Evolutionary conservation across 2,888 invertebrate genomes (phyloP), one percentile per base, ranked within the genome.

Genomic region (Theodoxus fluviatilis): DNA sequence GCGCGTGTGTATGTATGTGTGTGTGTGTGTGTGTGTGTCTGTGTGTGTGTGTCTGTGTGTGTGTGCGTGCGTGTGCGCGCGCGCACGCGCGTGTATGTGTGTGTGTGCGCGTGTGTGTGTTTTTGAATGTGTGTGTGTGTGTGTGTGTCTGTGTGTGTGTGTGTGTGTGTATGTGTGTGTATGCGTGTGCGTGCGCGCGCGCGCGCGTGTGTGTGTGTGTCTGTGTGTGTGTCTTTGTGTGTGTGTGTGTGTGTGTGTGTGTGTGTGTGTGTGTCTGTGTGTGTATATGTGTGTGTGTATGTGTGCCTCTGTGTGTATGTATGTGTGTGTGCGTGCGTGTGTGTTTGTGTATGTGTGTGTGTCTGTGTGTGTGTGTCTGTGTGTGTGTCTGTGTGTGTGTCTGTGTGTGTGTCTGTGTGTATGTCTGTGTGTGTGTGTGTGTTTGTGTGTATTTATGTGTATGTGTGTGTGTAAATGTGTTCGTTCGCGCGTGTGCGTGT

Each of bases 401-500:
- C n/a, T n/a, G n/a, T n/a, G n/a, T n/a, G n/a, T n/a, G n/a, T n/a
- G n/a, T n/a, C n/a, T n/a, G n/a, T n/a, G n/a, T n/a, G n/a, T 31
- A 33, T 31, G 57, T 31, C 9, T 31, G 57, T 31, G 25, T 7
- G 55, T 22, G 55, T 22, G 55, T 22, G 55, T 22, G 55, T 22
- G 55, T 22, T 25, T 22, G 15, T 55, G 49, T 49, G 55, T 55
- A 31, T 55, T 25, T 55, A 31, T 55, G 55, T 55, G 55, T 22
- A 7, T 55, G 33, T 59, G 59, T 59, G 59, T 59, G 59, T 59
- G 59, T 33, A 35, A 35, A 35, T 59, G 33, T 59, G 59, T 59
- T 33, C 35, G 59, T 59, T 33, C 35, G 59, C 35, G 33, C 35
- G 59, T 59, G 59, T 1, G 59, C n/a, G 59, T 0, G 59, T 15